A percentile compares a stretch with the other conserved stretches of the same genome.
Conservation (phyloP, 2,888 invertebrate species). For the Eubasilissa splendida region DNA sequence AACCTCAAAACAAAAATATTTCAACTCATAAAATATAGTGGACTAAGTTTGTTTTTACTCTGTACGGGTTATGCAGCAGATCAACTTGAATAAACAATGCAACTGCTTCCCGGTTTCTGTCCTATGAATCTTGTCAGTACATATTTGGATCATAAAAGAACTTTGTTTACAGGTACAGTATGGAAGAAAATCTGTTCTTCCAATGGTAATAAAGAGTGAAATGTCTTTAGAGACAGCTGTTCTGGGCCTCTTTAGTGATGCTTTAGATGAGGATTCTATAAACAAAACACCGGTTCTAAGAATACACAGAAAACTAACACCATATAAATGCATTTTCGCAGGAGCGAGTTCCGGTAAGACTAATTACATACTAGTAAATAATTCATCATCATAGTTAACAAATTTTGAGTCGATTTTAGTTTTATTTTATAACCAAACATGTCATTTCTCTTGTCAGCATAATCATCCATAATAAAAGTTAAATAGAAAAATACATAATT, state of each 20-base stretch:
- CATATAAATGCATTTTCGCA: constrained; percentile 82
- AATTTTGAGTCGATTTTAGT: too few relatives aligned
- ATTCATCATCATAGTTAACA: too few relatives aligned
- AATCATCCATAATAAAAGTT: too few relatives aligned
- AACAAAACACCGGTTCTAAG: constrained; percentile 71
- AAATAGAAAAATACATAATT: too few relatives aligned
- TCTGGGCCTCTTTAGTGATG: constrained; percentile 74
- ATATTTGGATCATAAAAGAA: not conserved
- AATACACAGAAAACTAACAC: constrained; percentile 81
- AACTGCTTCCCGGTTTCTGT: not conserved
- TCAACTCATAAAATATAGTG: not conserved
- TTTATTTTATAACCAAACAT: too few relatives aligned
- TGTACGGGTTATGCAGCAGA: not conserved
- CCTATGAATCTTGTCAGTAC: not conserved
- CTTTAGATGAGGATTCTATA: constrained; percentile 69
- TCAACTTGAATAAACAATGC: not conserved
- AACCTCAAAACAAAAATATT: too few relatives aligned
- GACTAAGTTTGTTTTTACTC: not conserved
- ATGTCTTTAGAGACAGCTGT: constrained; percentile 71
- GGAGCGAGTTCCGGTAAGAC: constrained; percentile 66
- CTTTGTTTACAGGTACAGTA: constrained; percentile 23
- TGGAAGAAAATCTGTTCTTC: constrained; percentile 39
- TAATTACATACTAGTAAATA: too few relatives aligned
- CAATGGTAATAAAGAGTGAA: constrained; percentile 66
- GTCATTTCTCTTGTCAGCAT: too few relatives aligned